These are phyloP conservation scores for Danio rerio DNA, from an alignment of 2,113 vertebrate species.

Conservation along the genomic window GRCz12tu NC_133177.1:24709501-24710000, in stretches of 20 bases:
- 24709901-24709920: constrained; percentile 19
- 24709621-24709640: not conserved
- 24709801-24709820: not conserved
- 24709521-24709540: not conserved
- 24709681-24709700: too few species aligned
- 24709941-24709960: constrained; percentile 5
- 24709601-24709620: not conserved
- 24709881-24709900: constrained; percentile 7
- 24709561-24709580: not conserved
- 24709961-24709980: not conserved
- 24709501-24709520: not conserved
- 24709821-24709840: not conserved
- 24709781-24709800: not conserved
- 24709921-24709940: not conserved
- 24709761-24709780: not conserved
- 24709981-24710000: constrained; percentile 33
- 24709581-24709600: not conserved
- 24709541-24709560: not conserved
- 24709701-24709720: too few species aligned
- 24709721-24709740: too few species aligned
- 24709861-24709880: constrained; percentile 13
- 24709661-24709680: not conserved
- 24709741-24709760: not conserved
- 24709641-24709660: not conserved
- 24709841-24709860: constrained; percentile 8